Percentiles rank a stretch among this genome's conserved stretches.
Conservation (phyloP, 2,888 invertebrate genomes). For the Embidobia sp. region DNA sequence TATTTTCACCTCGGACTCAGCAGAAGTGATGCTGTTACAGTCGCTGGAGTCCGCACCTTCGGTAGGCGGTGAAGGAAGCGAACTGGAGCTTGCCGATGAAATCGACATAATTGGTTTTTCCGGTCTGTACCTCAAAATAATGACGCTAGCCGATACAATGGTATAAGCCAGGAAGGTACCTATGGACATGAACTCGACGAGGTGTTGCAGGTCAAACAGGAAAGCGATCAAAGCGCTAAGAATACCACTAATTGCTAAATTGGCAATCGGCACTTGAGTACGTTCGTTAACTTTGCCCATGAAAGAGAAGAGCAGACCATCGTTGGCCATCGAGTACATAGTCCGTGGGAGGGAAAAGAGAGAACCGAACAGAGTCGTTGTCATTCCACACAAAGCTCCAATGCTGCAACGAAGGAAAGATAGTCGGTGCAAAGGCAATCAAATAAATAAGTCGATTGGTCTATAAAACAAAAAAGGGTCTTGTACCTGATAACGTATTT, state of each 20-base stretch:
- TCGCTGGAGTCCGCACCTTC: constrained; percentile 76
- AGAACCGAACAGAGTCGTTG: constrained; percentile 92
- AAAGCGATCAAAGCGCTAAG: constrained; percentile 90
- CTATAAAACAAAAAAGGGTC: background rate
- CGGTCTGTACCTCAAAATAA: constrained; percentile 91
- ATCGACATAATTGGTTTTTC: constrained; percentile 60
- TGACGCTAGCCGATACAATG: constrained; percentile 94
- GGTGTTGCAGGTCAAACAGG: constrained; percentile 92
- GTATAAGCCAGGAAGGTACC: constrained; percentile 94
- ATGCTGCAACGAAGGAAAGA: too few species aligned
- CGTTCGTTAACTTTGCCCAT: constrained; percentile 89
- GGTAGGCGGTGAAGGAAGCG: constrained; percentile 73
- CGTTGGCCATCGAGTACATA: constrained; percentile 95
- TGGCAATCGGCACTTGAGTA: constrained; percentile 91
- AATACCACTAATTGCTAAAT: constrained; percentile 89
- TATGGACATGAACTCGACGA: constrained; percentile 97
- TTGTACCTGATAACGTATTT: constrained; percentile 84
- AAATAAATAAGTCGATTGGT: background rate
- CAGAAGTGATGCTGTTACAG: constrained; percentile 73
- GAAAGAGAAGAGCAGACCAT: constrained; percentile 92
- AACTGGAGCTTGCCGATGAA: constrained; percentile 68
- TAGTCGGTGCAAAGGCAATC: too few species aligned
- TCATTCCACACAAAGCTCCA: constrained; percentile 96
- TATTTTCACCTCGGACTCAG: constrained; percentile 72
- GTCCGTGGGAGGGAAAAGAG: constrained; percentile 92